phyloP scores from a whole-genome alignment of 2,113 vertebrate species.

The Cyprinus carpio region DNA sequence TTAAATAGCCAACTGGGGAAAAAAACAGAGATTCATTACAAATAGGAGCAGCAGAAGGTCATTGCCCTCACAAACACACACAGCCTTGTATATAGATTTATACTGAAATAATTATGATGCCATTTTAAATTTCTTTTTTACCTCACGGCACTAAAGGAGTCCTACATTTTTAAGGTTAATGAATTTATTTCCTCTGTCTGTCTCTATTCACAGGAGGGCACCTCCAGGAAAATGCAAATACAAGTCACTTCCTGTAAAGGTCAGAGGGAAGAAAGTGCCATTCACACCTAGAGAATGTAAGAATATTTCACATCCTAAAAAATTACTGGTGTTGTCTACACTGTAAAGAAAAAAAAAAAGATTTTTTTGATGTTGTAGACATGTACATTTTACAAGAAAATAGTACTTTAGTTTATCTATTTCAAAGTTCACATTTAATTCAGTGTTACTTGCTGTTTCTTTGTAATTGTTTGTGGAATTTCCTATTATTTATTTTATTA shows the following conservation, averaged over 20 bases:
- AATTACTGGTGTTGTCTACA: too few species aligned
- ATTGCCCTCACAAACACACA: neutral
- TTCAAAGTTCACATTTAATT: too few species aligned
- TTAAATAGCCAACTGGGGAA: neutral
- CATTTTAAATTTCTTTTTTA: neutral
- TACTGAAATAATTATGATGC: neutral
- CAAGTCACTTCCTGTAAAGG: conserved; percentile 76
- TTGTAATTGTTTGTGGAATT: too few species aligned
- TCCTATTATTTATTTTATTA: too few species aligned
- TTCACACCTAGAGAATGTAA: conserved; percentile 80
- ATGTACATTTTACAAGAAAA: too few species aligned
- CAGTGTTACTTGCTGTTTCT: too few species aligned
- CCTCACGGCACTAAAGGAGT: neutral
- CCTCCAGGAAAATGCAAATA: conserved; percentile 83
- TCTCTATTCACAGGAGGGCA: conserved; percentile 73
- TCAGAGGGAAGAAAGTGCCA: conserved; percentile 75
- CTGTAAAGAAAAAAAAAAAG: neutral
- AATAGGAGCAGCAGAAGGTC: neutral
- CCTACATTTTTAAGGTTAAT: neutral
- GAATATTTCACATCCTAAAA: conserved; percentile 52
- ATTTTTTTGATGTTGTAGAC: too few species aligned
- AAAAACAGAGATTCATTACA: neutral
- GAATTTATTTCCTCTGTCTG: neutral
- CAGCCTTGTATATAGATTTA: neutral
- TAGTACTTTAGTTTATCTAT: too few species aligned